phyloP scores from a whole-genome alignment of 1,140 invertebrate genomes.

The Andricus grossulariae region DNA sequence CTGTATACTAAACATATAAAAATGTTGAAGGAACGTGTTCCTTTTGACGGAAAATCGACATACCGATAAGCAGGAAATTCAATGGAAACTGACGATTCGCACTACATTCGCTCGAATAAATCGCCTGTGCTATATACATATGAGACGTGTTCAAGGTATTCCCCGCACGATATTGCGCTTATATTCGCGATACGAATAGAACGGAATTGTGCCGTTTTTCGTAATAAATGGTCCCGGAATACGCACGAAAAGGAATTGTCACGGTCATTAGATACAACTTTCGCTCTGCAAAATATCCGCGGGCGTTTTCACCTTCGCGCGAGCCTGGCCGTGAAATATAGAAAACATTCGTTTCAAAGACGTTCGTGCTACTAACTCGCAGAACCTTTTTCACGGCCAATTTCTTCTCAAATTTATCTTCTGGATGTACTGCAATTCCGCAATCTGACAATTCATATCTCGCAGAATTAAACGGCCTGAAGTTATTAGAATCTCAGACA shows the following conservation, averaged over 20 bases:
- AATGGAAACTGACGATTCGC: slow-evolving; percentile 26
- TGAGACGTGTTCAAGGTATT: slow-evolving; percentile 25
- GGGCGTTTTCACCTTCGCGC: slow-evolving; percentile 23
- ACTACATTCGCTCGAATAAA: slow-evolving; percentile 10
- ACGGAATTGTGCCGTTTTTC: slow-evolving; percentile 62
- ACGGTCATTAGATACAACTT: slow-evolving; percentile 58
- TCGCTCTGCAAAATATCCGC: slow-evolving; percentile 37
- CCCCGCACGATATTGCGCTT: slow-evolving; percentile 7
- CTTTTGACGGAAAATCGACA: background rate
- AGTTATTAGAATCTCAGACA: too few species aligned
- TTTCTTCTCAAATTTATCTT: slow-evolving; percentile 16
- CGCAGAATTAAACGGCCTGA: too few species aligned
- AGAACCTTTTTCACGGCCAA: background rate
- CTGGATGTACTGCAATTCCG: background rate
- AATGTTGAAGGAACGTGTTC: background rate
- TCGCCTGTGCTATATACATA: slow-evolving; percentile 4
- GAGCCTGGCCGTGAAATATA: slow-evolving; percentile 1
- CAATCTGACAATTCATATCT: too few species aligned
- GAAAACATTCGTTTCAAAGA: slow-evolving; percentile 23
- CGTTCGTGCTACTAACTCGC: background rate
- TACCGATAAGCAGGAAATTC: slow-evolving; percentile 4
- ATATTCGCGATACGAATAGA: background rate
- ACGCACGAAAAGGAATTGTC: slow-evolving; percentile 59
- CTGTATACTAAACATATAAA: background rate
- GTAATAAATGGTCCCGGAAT: slow-evolving; percentile 54